Conservation (phyloP, 2,797 vertebrate genomes). For the Syngnathus acus region DNA sequence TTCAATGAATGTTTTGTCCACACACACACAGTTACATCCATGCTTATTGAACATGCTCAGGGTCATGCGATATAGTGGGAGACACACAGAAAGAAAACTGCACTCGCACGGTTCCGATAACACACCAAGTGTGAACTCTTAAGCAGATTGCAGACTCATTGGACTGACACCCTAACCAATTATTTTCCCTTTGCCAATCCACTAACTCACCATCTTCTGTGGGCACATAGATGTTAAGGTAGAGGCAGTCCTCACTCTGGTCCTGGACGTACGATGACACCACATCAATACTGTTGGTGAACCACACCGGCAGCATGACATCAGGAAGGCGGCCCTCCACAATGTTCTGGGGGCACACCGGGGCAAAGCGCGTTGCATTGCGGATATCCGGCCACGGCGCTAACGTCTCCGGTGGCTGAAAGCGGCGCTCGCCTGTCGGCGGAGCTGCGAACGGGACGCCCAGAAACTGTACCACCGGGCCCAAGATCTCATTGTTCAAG, state of each 20-base stretch:
- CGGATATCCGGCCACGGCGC: slow-evolving; percentile 84
- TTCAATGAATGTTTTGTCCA: neutral
- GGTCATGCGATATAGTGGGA: slow-evolving; percentile 64
- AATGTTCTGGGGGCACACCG: slow-evolving; percentile 96
- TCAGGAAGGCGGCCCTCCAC: slow-evolving; percentile 92
- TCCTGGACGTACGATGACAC: slow-evolving; percentile 96
- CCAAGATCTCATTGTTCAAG: slow-evolving; percentile 96
- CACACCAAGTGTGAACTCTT: neutral
- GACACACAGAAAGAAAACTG: slow-evolving; percentile 25
- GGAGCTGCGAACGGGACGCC: slow-evolving; percentile 93
- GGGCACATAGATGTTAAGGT: slow-evolving; percentile 96
- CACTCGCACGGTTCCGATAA: slow-evolving; percentile 15
- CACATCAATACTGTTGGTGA: slow-evolving; percentile 95
- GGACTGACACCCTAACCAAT: slow-evolving; percentile 20
- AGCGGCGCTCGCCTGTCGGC: slow-evolving; percentile 87
- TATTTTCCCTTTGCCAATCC: slow-evolving; percentile 58
- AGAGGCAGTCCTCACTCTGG: slow-evolving; percentile 97
- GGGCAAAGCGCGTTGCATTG: slow-evolving; percentile 91
- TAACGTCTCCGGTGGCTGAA: slow-evolving; percentile 90
- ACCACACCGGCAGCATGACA: slow-evolving; percentile 99
- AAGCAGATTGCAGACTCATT: neutral
- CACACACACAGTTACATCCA: slow-evolving; percentile 48
- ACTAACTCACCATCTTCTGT: slow-evolving; percentile 99
- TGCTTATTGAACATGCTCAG: slow-evolving; percentile 83
- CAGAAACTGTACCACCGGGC: slow-evolving; percentile 92